Base-by-base conservation (phyloP, 2,888 invertebrate genomes). In the Tachina grossa region DNA sequence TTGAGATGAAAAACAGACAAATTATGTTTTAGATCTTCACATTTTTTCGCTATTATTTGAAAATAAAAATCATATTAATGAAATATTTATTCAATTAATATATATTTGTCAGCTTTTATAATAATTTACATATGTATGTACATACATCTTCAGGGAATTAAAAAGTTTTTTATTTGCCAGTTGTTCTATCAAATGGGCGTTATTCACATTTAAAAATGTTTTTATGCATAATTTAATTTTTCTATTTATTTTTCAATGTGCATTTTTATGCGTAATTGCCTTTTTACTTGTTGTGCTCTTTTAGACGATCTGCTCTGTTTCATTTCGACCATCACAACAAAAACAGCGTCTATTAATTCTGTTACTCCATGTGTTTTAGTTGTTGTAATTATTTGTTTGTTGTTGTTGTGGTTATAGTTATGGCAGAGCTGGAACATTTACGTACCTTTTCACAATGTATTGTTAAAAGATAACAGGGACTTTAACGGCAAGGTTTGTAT, bases 281-380 rank as follows among this genome's bases (percentile, higher is more conserved):
- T 76, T 79, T 80, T 79, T 78, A 81, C 78, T 84, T 74, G 53
- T 65, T 75, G 75, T 63, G 55, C 79, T 83, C 59, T 55, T 79
- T 72, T 19, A 14, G 55, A 72, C 76, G 85, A 85, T 85, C 76
- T 85, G 85, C 85, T 85, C 85, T 85, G 85, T 83, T 85, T 85
- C 59, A 79, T 76, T 76, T 83, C 45, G 49, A 49, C 19, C 14
- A 22, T 31, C 31, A 13, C 22, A 80, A 80, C 49, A 66, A 74
- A 49, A 31, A 51, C 72, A 22, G n/a, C 19, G 41, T 43, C 19
- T 49, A n/a, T 39, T 57, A 45, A 31, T 47, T 19, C 31, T 66
- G 59, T 8, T 49, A 13, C 45, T 51, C 39, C 19, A 39, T 13
- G 43, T 55, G 13, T 31, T 45, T 31, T 47, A 66, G 45, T 71